phyloP scores from a whole-genome alignment of 1,140 invertebrate genomes.

The Diachasma alloeum region DNA sequence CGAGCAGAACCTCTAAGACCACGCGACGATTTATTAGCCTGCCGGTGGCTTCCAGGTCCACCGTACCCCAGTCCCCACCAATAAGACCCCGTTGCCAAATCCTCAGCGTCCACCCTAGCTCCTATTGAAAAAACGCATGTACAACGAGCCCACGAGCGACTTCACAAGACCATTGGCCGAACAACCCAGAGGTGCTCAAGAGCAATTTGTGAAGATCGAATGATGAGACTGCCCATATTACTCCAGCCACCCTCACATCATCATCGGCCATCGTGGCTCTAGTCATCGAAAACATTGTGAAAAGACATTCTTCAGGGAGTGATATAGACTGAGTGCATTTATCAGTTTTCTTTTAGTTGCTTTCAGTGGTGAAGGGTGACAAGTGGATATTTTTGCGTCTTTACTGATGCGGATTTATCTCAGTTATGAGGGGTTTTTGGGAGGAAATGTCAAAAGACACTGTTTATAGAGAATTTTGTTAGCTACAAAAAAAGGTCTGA shows the following conservation, averaged over 20 bases:
- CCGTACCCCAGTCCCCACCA: constrained; percentile 54
- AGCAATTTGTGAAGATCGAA: constrained; percentile 55
- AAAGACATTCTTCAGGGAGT: constrained; percentile 13
- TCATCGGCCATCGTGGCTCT: constrained; percentile 61
- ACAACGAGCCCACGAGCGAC: constrained; percentile 47
- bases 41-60: constrained; percentile 51
- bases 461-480: too few species aligned
- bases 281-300: constrained; percentile 43
- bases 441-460: too few species aligned
- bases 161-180: constrained; percentile 41
- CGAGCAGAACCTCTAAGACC: constrained; percentile 49
- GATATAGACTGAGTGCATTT: constrained; percentile 1
- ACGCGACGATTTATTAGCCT: constrained; percentile 53
- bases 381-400: too few species aligned
- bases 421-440: too few species aligned
- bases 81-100: too few species aligned
- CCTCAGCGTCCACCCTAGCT: constrained; percentile 51
- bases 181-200: constrained; percentile 32
- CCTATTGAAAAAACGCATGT: constrained; percentile 60
- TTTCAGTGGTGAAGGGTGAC: background rate
- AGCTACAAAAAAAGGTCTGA: too few species aligned
- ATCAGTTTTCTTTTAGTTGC: background rate
- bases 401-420: too few species aligned
- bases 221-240: constrained; percentile 50
- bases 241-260: constrained; percentile 57